Percentiles rank a stretch among this genome's conserved stretches.
These are phyloP conservation scores for Nilaparvata lugens DNA, from an alignment of 1,140 invertebrate species.

Conservation along the genomic window DNA sequence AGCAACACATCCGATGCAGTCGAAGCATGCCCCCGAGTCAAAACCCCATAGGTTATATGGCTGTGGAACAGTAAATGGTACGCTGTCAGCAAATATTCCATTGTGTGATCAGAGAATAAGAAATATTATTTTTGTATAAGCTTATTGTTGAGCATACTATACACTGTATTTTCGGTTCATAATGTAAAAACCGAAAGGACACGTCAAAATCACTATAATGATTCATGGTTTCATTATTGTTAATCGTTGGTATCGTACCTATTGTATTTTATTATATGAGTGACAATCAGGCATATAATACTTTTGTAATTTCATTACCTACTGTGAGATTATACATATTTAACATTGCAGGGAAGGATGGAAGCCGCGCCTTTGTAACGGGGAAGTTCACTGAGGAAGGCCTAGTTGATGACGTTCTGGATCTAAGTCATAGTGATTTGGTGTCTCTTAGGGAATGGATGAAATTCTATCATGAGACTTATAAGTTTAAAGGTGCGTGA, in stretches of 20 bases:
- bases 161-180: neutral
- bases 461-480: slow-evolving; percentile 75
- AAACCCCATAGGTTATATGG: no score
- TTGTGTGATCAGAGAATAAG: no score
- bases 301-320: neutral
- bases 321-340: neutral
- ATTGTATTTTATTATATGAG: no score
- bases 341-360: slow-evolving; percentile 65
- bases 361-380: slow-evolving; percentile 79
- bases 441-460: slow-evolving; percentile 67
- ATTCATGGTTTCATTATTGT: neutral
- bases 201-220: neutral
- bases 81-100: no score
- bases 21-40: no score
- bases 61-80: no score
- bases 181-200: neutral
- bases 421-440: slow-evolving; percentile 55
- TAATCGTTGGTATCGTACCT: no score
- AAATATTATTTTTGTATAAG: no score
- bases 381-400: slow-evolving; percentile 74
- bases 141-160: no score
- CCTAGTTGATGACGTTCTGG: slow-evolving; percentile 66
- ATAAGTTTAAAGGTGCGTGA: slow-evolving; percentile 55
- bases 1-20: no score
- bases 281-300: neutral